These are phyloP conservation scores for Pyrocoelia pectoralis DNA, from an alignment of 2,888 invertebrate species.

Conservation along the genomic window DNA sequence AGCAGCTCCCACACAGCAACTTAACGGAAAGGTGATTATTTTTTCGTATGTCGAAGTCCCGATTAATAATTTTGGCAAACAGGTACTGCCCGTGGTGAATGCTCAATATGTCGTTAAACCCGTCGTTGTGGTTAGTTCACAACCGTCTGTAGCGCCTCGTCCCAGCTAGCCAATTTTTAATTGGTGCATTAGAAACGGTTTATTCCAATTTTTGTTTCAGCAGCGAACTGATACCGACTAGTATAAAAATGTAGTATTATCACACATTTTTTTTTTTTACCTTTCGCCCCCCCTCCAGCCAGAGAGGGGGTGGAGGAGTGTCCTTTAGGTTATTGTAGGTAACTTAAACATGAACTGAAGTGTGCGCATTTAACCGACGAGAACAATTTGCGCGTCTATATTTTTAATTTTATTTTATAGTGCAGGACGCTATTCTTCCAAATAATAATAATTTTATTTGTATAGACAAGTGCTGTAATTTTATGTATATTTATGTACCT, in stretches of 20 bases:
- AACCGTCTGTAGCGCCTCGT: slow-evolving; percentile 46
- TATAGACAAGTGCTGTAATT: slow-evolving; percentile 12
- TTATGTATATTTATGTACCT: slow-evolving; percentile 32
- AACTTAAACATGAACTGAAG: slow-evolving; percentile 1
- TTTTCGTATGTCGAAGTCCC: slow-evolving; percentile 5
- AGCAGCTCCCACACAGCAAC: slow-evolving; percentile 65
- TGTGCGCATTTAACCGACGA: background rate
- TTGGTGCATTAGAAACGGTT: slow-evolving; percentile 6
- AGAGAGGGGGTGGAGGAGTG: too few relatives aligned
- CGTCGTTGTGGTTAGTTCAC: slow-evolving; percentile 70
- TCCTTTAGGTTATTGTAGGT: background rate
- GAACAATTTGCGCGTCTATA: background rate
- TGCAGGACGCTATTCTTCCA: slow-evolving; percentile 9
- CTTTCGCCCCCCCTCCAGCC: too few relatives aligned
- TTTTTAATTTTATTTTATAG: background rate
- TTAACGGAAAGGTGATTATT: slow-evolving; percentile 71
- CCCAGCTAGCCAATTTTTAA: slow-evolving; percentile 32
- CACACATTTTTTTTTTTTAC: slow-evolving; percentile 18
- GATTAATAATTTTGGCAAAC: too few relatives aligned
- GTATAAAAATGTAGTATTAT: slow-evolving; percentile 31
- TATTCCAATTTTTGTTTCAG: slow-evolving; percentile 10
- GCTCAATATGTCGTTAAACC: slow-evolving; percentile 77
- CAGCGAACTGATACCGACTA: slow-evolving; percentile 16
- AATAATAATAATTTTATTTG: slow-evolving; percentile 5
- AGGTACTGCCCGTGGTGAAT: slow-evolving; percentile 70